Percentiles rank a stretch among this genome's conserved stretches.
Conservation (phyloP, 2,113 vertebrate species). For the Cranoglanis bouderius region DNA sequence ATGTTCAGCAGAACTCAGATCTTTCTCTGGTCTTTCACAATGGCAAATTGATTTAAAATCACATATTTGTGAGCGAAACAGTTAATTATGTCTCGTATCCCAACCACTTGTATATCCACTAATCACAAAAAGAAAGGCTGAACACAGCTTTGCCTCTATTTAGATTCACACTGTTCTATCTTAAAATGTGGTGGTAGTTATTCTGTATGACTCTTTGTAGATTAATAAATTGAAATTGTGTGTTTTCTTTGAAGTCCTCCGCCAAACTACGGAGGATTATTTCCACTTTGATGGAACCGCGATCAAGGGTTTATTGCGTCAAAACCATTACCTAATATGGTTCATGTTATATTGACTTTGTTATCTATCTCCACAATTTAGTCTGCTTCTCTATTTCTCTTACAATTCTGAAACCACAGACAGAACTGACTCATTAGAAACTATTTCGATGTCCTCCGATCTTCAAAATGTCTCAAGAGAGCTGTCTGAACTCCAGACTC, state of each 20-base stretch:
- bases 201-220: neutral
- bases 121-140: neutral
- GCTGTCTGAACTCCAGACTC: conserved; percentile 7
- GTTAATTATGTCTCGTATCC: neutral
- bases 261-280: neutral
- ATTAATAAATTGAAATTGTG: neutral
- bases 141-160: neutral
- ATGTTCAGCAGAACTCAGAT: neutral
- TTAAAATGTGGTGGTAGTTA: neutral
- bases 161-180: neutral
- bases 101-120: neutral
- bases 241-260: neutral
- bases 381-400: neutral
- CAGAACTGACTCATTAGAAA: conserved; percentile 33
- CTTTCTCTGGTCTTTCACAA: neutral
- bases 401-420: conserved; percentile 9
- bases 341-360: neutral
- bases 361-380: neutral
- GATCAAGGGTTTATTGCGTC: neutral
- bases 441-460: neutral
- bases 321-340: neutral
- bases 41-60: neutral
- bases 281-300: neutral
- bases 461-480: conserved; percentile 12
- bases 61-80: neutral